Base-by-base conservation (phyloP, 2,113 vertebrate genomes). In the Brachyistius frenatus region DNA sequence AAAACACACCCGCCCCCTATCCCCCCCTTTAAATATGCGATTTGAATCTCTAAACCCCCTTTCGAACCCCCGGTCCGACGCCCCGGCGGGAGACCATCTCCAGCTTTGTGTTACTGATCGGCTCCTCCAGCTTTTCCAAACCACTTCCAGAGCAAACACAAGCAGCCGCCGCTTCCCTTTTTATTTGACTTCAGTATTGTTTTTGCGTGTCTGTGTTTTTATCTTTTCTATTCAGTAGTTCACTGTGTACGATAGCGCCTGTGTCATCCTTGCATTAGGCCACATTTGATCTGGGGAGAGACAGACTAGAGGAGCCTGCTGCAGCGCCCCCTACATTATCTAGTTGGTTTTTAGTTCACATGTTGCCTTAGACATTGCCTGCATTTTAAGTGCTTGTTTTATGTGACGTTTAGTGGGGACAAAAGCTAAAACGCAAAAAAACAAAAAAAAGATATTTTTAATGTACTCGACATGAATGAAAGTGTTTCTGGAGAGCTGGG, bases 281-380 rank as follows among this genome's bases (percentile, higher is more conserved):
- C 33, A 58, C 73, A 74, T 89, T 77, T 76, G 82, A 65, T 83
- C 79, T 83, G 78, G 82, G 66, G 80, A 80, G 5, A 61, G 55
- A 73, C 66, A 53, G 49, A 63, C 78, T 37, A 68, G 54, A 52
- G 76, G 64, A 67, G 73, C 23, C 23, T 23, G 35, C 72, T 76
- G 2, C 84, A 54, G 49, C 74, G 82, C 87, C 73, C 66, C 60
- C 53, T 80, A 75, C 62, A 61, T 44, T 87, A 79, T 83, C 76
- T 78, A 76, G 79, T 81, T 80, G 85, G 83, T 79, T 90, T 92
- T 94, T 92, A 90, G 91, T 93, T 95, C 94, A 95, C 95, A 91
- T 91, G 92, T 90, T 94, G 95, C 95, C 93, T 95, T 95, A 93
- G 92, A 82, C 86, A 84, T 91, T 77, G 91, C 89, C 91, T 93